Percentiles rank a stretch among this genome's conserved stretches.
These are phyloP conservation scores for Characodon lateralis DNA, from an alignment of 2,797 vertebrate genomes.

Conservation along the genomic window DNA sequence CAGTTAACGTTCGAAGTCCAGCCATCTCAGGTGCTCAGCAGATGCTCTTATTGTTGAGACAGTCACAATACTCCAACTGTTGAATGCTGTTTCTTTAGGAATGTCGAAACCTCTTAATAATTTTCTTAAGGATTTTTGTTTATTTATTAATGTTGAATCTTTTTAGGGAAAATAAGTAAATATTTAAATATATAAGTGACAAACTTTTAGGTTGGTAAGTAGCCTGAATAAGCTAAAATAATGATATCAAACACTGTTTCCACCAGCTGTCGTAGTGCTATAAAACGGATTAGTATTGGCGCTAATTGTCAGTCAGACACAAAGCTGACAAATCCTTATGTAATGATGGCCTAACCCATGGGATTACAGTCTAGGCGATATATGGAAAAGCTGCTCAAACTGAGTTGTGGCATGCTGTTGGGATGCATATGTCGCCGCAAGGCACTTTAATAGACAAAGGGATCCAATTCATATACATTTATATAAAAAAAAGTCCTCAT, in stretches of 20 bases:
- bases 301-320: conserved; percentile 72
- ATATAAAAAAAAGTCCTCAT: not conserved
- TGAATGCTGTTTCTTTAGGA: conserved; percentile 30
- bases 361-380: conserved; percentile 71
- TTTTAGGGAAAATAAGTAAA: not conserved
- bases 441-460: not conserved
- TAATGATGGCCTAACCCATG: conserved; percentile 67
- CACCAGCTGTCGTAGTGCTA: conserved; percentile 57
- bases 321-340: conserved; percentile 75
- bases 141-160: not conserved
- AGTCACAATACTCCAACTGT: conserved; percentile 59
- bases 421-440: not conserved
- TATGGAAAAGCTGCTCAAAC: conserved; percentile 71
- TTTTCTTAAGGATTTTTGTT: not conserved
- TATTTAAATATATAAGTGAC: not conserved
- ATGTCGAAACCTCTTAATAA: conserved; percentile 12
- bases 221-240: conserved; percentile 6
- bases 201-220: conserved; percentile 1
- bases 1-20: conserved; percentile 50
- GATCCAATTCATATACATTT: not conserved
- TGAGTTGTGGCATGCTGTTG: conserved; percentile 34
- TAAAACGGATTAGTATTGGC: conserved; percentile 72
- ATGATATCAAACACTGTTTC: conserved; percentile 41
- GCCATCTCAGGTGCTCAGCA: conserved; percentile 63
- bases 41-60: conserved; percentile 62